Evolutionary conservation across 2,113 vertebrate genomes (phyloP).

Genomic region (Haemorhous mexicanus): DNA sequence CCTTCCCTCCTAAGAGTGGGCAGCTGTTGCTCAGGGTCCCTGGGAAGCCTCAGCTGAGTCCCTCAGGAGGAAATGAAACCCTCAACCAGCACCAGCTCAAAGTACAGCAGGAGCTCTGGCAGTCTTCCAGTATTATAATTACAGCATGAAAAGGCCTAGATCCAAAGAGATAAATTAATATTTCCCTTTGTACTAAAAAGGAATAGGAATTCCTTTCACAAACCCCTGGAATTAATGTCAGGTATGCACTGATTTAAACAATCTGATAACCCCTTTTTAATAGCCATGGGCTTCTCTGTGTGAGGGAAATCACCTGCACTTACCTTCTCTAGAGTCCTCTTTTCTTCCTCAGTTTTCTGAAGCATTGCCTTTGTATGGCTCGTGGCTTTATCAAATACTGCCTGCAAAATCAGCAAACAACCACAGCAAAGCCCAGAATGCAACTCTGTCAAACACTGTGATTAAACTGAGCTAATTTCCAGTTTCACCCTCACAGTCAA

Average conservation of each 20-base stretch:
- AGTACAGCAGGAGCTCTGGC: neutral
- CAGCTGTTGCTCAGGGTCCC: neutral
- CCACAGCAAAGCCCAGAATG: neutral
- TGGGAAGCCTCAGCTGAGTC: neutral
- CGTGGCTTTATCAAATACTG: conserved; percentile 88
- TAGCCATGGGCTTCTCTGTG: neutral
- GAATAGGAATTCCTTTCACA: neutral
- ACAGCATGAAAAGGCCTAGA: neutral
- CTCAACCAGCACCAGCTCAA: neutral
- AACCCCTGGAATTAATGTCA: neutral
- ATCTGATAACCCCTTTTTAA: neutral
- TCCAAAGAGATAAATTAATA: neutral
- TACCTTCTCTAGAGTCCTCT: conserved; percentile 89
- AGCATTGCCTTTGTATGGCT: conserved; percentile 86
- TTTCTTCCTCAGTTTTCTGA: conserved; percentile 85
- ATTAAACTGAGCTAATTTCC: neutral
- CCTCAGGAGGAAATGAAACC: neutral
- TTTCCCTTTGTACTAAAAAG: neutral
- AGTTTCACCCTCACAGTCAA: neutral
- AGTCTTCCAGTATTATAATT: neutral
- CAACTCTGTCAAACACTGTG: neutral
- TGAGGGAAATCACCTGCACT: neutral
- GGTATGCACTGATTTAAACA: neutral
- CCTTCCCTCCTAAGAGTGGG: neutral
- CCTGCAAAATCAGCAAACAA: conserved; percentile 56